phyloP scores from a whole-genome alignment of 2,888 invertebrate species.

The Prosapia bicincta region DNA sequence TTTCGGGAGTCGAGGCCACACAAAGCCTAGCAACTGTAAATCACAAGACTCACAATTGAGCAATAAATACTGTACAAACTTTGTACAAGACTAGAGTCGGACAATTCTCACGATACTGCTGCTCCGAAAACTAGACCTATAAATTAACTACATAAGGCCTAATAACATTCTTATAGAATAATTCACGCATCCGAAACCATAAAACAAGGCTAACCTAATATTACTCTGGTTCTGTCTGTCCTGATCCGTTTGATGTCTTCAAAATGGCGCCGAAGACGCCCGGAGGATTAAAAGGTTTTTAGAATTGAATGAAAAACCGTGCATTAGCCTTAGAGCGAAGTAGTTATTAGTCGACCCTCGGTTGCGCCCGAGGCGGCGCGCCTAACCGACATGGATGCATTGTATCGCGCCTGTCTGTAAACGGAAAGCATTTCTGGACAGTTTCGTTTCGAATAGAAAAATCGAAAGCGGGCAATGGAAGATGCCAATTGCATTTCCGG shows the following conservation, averaged over 20 bases:
- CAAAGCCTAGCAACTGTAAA: no score
- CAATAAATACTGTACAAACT: neutral
- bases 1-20: no score
- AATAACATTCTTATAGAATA: neutral
- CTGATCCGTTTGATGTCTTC: neutral
- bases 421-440: no score
- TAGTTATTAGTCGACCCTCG: neutral
- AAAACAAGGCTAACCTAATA: neutral
- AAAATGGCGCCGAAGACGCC: neutral
- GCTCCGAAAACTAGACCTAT: neutral
- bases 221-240: neutral
- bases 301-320: neutral
- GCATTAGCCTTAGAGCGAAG: neutral
- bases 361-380: neutral
- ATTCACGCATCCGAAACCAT: neutral
- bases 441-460: no score
- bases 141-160: neutral
- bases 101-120: neutral
- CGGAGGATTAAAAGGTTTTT: neutral
- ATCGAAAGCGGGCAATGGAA: no score
- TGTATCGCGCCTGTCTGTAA: no score
- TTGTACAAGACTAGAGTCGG: neutral
- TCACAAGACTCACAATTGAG: no score
- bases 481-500: no score
- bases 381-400: neutral